phyloP scores from a whole-genome alignment of 64 coral and sea anemone species.

The Orbicella faveolata region DNA sequence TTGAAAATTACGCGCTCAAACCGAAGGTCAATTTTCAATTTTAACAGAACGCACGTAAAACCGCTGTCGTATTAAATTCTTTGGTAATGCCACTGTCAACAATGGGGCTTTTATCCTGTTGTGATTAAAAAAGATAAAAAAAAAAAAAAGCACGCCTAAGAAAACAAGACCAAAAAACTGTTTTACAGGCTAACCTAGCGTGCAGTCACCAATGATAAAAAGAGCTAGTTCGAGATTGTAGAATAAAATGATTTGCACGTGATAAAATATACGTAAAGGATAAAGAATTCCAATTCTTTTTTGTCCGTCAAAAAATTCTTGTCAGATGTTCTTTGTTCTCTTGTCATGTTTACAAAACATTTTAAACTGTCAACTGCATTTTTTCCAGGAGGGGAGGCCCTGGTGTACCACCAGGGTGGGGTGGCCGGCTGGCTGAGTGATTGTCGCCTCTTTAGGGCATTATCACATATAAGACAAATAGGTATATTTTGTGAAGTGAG shows the following conservation, averaged over 20 bases:
- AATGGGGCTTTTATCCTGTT: background rate
- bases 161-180: background rate
- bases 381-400: background rate
- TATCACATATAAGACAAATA: too few relatives aligned
- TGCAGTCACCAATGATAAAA: background rate
- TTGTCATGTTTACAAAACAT: conserved; percentile 17
- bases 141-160: background rate
- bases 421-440: too few relatives aligned
- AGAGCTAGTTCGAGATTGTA: background rate
- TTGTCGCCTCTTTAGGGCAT: background rate
- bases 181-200: background rate
- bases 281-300: background rate
- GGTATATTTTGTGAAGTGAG: too few relatives aligned
- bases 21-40: background rate
- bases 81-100: background rate
- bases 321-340: conserved; percentile 6
- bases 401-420: background rate
- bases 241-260: background rate
- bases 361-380: conserved; percentile 12
- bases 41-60: background rate
- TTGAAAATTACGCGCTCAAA: too few relatives aligned
- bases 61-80: background rate
- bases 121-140: too few relatives aligned
- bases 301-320: background rate
- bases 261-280: background rate